Base-by-base conservation (phyloP, 2,888 invertebrate genomes). In the Pomacea canaliculata region DNA sequence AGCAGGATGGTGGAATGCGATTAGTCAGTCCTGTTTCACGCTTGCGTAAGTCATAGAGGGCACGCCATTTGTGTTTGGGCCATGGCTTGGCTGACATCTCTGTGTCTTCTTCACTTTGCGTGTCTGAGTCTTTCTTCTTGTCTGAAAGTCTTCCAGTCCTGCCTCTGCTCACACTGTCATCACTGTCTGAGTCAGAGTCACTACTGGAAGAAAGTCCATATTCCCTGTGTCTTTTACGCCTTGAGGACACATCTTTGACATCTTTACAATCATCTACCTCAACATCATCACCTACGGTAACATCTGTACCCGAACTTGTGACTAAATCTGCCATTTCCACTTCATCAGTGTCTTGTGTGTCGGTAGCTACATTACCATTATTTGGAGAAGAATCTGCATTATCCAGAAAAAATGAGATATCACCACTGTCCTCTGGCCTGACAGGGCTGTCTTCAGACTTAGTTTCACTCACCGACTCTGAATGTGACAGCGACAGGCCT, bases 51-150 rank as follows among this genome's bases (percentile, higher is more conserved):
- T 95, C 95, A 89, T 93, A 91, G 66, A 94, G 90, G 74, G 94
- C 92, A 81, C 92, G 92, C 93, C 95, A 95, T 79, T 93, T 93
- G 82, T 94, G 94, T 86, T 81, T 85, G 0, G 86, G 87, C 37
- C 77, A 63, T 60, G 76, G 70, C 19, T 73, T 75, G 67, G 63
- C 66, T 5, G 65, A 71, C 62, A 70, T 63, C 19, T 72, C 76
- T n/a, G 81, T 80, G 12, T 81, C 82, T 46, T 56, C 48, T 46
- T 71, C 71, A 12, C 56, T 51, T 13, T 71, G 18, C 37, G 71
- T 37, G 19, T 70, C 76, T 19, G 72, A 68, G n/a, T 60, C 46
- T 37, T 37, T 71, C 59, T 27, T 66, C 48, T 67, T 59, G 4
- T 67, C 71, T 70, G 70, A 49, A 46, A 12, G 68, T 37, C 37